Percentiles rank a stretch among this genome's conserved stretches.
Conservation (phyloP, 2,888 invertebrate species). For the Polymixis lichenea region DNA sequence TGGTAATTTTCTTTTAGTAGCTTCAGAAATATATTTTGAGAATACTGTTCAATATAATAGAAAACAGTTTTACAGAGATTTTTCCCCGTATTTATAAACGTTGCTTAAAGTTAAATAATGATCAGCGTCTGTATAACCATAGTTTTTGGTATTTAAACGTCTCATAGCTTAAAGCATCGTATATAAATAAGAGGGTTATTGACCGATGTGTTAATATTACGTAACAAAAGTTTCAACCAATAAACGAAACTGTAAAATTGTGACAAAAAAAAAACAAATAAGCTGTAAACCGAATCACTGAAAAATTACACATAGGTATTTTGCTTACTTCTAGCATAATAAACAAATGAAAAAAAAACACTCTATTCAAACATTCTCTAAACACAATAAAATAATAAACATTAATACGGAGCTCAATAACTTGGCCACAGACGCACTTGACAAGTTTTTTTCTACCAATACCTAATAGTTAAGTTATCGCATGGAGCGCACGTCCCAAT, state of each 20-base stretch:
- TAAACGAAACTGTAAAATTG: not conserved
- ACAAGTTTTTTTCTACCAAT: conserved; percentile 1
- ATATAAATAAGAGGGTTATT: not conserved
- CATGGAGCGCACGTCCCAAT: conserved; percentile 29
- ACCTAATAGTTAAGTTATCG: not conserved
- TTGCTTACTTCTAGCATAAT: not conserved
- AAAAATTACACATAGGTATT: not conserved
- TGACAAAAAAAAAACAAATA: not conserved
- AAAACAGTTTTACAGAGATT: no score
- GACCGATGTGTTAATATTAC: not conserved
- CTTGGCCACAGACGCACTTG: not conserved
- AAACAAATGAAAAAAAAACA: not conserved
- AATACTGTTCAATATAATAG: not conserved
- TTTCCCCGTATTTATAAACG: not conserved
- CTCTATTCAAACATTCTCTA: no score
- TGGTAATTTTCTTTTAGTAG: no score
- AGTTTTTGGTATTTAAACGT: not conserved
- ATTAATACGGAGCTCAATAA: conserved; percentile 14
- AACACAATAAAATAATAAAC: not conserved
- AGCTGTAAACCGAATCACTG: not conserved
- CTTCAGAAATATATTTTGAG: not conserved
- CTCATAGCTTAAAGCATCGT: not conserved
- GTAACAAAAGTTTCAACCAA: not conserved
- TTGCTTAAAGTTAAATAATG: not conserved
- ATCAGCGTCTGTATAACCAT: not conserved